Conservation (phyloP, 2,888 invertebrate genomes). For the Caenorhabditis zanzibari region DNA sequence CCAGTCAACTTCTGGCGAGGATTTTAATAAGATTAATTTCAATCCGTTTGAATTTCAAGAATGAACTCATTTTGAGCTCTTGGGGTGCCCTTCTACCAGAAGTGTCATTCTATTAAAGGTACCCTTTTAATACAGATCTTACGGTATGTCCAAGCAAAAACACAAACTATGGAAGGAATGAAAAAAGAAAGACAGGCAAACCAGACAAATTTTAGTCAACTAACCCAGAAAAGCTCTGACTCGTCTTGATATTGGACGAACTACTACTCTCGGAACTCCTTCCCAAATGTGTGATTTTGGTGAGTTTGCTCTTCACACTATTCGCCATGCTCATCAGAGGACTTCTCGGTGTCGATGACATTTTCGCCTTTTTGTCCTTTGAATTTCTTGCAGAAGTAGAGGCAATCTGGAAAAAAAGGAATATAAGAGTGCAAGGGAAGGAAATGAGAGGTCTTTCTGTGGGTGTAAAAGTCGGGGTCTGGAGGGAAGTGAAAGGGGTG, state of each 20-base stretch:
- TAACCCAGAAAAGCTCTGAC: slow-evolving; percentile 72
- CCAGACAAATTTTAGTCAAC: slow-evolving; percentile 7
- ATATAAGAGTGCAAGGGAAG: slow-evolving; percentile 14
- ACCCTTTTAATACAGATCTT: no score
- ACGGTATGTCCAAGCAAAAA: no score
- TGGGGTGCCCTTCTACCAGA: no score
- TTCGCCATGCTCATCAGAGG: slow-evolving; percentile 82
- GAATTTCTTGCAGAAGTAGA: slow-evolving; percentile 34
- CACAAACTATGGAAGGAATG: no score
- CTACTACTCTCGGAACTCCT: slow-evolving; percentile 39
- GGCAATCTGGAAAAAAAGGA: slow-evolving; percentile 41
- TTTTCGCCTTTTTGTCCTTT: slow-evolving; percentile 56
- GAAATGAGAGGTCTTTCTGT: slow-evolving; percentile 16
- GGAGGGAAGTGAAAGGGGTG: slow-evolving; percentile 35
- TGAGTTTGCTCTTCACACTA: slow-evolving; percentile 75
- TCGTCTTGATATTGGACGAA: slow-evolving; percentile 63
- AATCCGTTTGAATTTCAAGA: no score
- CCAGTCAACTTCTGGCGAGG: no score
- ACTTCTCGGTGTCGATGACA: slow-evolving; percentile 75
- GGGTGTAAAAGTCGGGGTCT: slow-evolving; percentile 51
- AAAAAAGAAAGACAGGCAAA: background rate
- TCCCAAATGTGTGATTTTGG: slow-evolving; percentile 65
- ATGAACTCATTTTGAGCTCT: no score
- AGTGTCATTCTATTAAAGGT: no score
- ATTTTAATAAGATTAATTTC: no score